Evolutionary conservation across 1,140 invertebrate species (phyloP), one percentile per base, ranked within the genome.

Genomic region (Temnothorax longispinosus): DNA sequence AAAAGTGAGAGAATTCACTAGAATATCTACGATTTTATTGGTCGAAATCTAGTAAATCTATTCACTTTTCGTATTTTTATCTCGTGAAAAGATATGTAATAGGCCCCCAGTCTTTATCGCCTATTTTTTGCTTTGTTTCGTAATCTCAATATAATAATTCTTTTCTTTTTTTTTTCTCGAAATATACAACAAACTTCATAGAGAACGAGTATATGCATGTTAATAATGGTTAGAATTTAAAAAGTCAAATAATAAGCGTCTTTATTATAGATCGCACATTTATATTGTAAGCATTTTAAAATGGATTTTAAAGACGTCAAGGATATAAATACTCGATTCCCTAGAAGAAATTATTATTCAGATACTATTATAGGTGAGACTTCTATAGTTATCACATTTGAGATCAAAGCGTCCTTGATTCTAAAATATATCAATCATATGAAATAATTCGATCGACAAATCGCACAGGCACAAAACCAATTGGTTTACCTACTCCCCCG

Each of bases 331-430:
- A 18, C 4, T 7, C 41, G 10, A 0, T 11, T 35, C 18, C 38
- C 18, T 41, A 90, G 54, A 65, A 74, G 88, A 21, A 87, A 90
- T 77, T 93, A 93, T 65, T 93, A 92, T 72, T 93, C 92, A 1
- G 92, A 93, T 75, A 72, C 90, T 7, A 50, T 92, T 4, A 92
- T 64, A 5, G 89, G 87, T 89, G 13, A 85, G 15, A 52, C 6
- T 62, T 77, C 2, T 8, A 76, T 11, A 27, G 0, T 71, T 62
- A 78, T 67, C 18, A 18, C 56, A 15, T 62, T 69, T 56, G 35
- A 75, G 58, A 88, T 56, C 1, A 10, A 3, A 52, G 60, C n/a
- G 3, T 54, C n/a, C 5, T 13, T 52, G 3, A 52, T 47, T 47
- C 52, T 18, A 18, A 15, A 54, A 50, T 15, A 18, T 75, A 3